These are phyloP conservation scores for Melanotaenia pygmaea DNA, from an alignment of 2,797 vertebrate species.

Conservation along the genomic window DNA sequence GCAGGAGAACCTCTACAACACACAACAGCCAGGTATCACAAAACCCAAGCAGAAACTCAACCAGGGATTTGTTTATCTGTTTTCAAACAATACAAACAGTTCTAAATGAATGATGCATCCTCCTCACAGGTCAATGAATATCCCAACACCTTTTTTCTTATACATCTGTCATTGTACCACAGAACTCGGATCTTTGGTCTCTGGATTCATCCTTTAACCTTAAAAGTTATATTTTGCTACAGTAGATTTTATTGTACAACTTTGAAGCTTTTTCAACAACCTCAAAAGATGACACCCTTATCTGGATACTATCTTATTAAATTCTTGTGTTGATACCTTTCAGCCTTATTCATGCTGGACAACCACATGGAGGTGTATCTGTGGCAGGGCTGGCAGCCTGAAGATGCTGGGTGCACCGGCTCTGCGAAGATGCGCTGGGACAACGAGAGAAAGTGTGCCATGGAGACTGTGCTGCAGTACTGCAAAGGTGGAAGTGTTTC, in stretches of 20 bases:
- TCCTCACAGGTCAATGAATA: not conserved
- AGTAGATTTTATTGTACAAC: not conserved
- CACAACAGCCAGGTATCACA: constrained; percentile 82
- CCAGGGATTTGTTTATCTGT: not conserved
- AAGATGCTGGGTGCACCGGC: constrained; percentile 79
- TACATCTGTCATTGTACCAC: not conserved
- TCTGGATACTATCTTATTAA: not conserved
- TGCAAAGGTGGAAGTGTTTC: constrained; percentile 80
- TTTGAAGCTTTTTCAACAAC: not conserved
- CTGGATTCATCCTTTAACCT: not conserved
- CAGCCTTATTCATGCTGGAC: constrained; percentile 85
- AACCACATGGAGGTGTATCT: constrained; percentile 88
- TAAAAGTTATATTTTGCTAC: not conserved
- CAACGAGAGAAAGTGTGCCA: constrained; percentile 85
- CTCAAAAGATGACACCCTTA: no score
- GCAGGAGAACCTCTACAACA: constrained; percentile 84
- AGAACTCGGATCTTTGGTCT: not conserved
- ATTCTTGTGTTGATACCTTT: not conserved
- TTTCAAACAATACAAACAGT: not conserved
- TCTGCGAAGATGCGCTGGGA: constrained; percentile 87
- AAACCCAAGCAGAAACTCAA: not conserved
- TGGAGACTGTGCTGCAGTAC: constrained; percentile 86
- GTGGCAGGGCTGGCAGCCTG: constrained; percentile 86
- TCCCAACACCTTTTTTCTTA: not conserved
- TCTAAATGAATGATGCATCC: not conserved